Conservation (phyloP, 2,113 vertebrate species). For the Pimephales promelas region DNA sequence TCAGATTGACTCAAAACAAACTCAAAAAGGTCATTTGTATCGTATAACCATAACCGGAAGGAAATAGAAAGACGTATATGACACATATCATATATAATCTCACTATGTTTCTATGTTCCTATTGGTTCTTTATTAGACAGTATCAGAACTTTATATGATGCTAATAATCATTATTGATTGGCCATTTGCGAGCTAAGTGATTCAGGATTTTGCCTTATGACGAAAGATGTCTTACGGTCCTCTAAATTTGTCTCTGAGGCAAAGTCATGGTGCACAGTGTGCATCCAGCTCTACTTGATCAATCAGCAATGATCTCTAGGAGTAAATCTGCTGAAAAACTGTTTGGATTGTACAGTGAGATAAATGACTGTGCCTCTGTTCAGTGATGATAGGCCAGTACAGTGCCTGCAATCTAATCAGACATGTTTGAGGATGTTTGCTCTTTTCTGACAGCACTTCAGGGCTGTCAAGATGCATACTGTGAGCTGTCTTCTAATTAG, state of each 20-base stretch:
- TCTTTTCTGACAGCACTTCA: conserved; percentile 54
- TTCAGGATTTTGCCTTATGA: background rate
- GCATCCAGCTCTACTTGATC: conserved; percentile 40
- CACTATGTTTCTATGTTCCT: background rate
- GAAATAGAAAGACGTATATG: background rate
- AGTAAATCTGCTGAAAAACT: background rate
- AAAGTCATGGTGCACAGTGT: background rate
- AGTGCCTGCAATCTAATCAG: conserved; percentile 46
- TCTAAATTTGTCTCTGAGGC: conserved; percentile 37
- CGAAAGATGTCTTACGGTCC: background rate
- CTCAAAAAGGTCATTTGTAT: background rate
- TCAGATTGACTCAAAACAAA: background rate
- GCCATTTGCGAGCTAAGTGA: background rate
- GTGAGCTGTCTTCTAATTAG: conserved; percentile 59
- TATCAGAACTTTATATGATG: background rate
- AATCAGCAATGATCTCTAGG: conserved; percentile 56
- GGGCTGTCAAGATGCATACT: conserved; percentile 46
- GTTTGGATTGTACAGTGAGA: conserved; percentile 50
- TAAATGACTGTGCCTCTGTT: conserved; percentile 44
- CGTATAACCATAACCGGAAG: background rate
- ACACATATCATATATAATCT: background rate
- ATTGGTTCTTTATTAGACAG: background rate
- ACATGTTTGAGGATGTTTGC: conserved; percentile 60
- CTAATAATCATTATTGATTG: background rate
- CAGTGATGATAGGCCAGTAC: conserved; percentile 48